Evolutionary conservation across 2,888 invertebrate genomes (phyloP).

Genomic region (Thereva nobilitata): DNA sequence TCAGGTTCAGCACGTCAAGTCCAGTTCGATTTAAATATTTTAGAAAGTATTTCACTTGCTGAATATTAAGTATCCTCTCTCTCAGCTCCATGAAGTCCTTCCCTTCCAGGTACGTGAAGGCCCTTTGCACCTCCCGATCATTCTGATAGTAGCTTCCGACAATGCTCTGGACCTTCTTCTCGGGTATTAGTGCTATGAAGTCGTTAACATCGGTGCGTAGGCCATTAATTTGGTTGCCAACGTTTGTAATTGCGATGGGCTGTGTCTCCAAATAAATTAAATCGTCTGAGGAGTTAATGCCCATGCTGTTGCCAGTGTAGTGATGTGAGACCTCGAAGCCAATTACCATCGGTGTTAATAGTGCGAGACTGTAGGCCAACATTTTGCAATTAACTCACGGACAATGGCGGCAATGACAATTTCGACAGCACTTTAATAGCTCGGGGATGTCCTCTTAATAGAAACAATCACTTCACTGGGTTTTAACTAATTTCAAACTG

Average conservation of each 20-base stretch:
- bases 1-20: constrained; percentile 51
- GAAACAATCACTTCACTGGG: constrained; percentile 1
- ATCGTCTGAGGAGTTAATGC: constrained; percentile 33
- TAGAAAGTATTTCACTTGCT: constrained; percentile 52
- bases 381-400: constrained; percentile 30
- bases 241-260: constrained; percentile 29
- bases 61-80: constrained; percentile 48
- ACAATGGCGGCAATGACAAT: constrained; percentile 5
- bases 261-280: constrained; percentile 37
- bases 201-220: constrained; percentile 52
- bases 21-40: constrained; percentile 53
- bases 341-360: constrained; percentile 34
- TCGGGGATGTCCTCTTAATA: background rate
- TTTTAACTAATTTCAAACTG: constrained; percentile 9
- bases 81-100: constrained; percentile 48
- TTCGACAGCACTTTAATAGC: constrained; percentile 21
- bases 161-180: constrained; percentile 50
- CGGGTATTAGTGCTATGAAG: constrained; percentile 53
- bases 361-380: constrained; percentile 31
- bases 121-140: constrained; percentile 53
- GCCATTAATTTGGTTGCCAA: constrained; percentile 22
- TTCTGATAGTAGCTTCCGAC: constrained; percentile 51
- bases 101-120: constrained; percentile 50
- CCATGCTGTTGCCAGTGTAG: constrained; percentile 21
- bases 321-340: constrained; percentile 34